Percentiles rank a stretch among this genome's conserved stretches.
These are phyloP conservation scores for Perognathus longimembris DNA, from an alignment of 2,113 vertebrate species.

Conservation along the genomic window DNA sequence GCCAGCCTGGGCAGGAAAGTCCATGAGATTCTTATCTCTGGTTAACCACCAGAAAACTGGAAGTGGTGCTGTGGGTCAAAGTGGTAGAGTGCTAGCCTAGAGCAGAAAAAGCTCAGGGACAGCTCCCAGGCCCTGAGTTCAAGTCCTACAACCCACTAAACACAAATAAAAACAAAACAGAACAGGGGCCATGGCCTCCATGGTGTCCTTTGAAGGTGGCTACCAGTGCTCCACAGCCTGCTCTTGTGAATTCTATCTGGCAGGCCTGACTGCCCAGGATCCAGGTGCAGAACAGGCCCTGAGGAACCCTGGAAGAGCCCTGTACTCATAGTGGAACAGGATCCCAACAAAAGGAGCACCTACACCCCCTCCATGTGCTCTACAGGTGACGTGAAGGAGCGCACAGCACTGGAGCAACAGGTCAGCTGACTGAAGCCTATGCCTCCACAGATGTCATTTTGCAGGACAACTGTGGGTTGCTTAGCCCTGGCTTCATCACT, in stretches of 20 bases:
- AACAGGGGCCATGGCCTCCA: background rate
- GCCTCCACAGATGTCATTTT: background rate
- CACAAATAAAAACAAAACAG: too few relatives aligned
- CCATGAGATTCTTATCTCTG: too few relatives aligned
- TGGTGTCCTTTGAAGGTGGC: background rate
- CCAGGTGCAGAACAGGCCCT: background rate
- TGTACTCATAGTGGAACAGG: background rate
- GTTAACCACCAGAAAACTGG: too few relatives aligned
- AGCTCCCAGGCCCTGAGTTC: too few relatives aligned
- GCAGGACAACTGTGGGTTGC: rapidly evolving
- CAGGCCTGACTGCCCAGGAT: background rate
- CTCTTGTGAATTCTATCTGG: background rate
- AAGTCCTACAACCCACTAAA: too few relatives aligned
- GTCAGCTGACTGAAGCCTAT: background rate
- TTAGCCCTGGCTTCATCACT: background rate
- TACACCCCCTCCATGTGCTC: background rate
- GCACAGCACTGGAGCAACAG: background rate
- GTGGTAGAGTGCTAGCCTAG: too few relatives aligned
- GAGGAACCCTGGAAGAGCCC: background rate
- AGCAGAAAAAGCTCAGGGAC: too few relatives aligned
- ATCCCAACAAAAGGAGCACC: background rate
- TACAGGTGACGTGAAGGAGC: background rate
- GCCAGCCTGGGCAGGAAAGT: too few relatives aligned
- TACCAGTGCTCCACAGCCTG: background rate
- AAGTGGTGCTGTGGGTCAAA: too few relatives aligned